These are phyloP conservation scores for Rhingia campestris DNA, from an alignment of 2,888 invertebrate species.

Conservation along the genomic window DNA sequence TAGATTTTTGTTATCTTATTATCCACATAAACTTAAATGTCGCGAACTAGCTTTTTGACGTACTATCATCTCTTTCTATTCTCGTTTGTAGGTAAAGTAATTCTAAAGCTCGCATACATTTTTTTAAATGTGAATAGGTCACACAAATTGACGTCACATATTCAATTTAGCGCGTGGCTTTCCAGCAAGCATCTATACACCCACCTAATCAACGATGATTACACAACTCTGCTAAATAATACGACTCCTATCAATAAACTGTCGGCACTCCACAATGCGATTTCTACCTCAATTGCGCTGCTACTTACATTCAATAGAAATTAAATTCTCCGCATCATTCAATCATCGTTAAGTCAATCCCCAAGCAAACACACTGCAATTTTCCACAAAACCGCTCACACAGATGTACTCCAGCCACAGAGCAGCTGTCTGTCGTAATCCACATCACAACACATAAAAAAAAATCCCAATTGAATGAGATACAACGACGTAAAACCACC, in stretches of 20 bases:
- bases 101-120: no score
- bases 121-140: no score
- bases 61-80: no score
- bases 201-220: no score
- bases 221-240: no score
- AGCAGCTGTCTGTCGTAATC: slow-evolving; percentile 23
- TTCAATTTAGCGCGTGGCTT: no score
- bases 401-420: slow-evolving; percentile 1
- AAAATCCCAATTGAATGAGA: slow-evolving; percentile 62
- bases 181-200: no score
- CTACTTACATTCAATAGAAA: slow-evolving; percentile 15
- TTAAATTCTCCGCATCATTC: slow-evolving; percentile 49
- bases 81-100: no score
- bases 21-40: no score
- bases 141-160: no score
- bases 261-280: neutral
- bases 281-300: slow-evolving; percentile 28
- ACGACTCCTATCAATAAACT: neutral
- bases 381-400: slow-evolving; percentile 8
- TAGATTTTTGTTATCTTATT: no score
- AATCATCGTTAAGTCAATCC: slow-evolving; percentile 49
- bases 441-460: neutral
- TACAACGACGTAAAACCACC: slow-evolving; percentile 6
- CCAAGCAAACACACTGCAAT: slow-evolving; percentile 33
- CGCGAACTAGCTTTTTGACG: no score